Evolutionary conservation across 2,113 vertebrate genomes (phyloP).

Genomic region (Corythaixoides concolor): DNA sequence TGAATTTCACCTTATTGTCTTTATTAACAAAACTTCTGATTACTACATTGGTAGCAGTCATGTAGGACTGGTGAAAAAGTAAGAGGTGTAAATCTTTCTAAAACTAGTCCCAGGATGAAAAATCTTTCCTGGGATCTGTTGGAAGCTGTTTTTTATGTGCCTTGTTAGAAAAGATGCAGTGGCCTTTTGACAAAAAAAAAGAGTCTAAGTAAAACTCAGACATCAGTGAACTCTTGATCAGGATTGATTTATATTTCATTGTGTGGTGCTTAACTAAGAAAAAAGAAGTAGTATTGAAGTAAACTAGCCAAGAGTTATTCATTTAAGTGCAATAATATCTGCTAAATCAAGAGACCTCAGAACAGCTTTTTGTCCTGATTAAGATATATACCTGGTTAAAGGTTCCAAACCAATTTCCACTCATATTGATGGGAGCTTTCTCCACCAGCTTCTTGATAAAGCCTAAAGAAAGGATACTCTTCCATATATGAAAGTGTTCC

Average conservation of each 20-base stretch:
- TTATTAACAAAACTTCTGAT: background rate
- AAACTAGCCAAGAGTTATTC: conserved; percentile 11
- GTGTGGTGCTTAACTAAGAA: conserved; percentile 18
- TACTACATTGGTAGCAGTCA: background rate
- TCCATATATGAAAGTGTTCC: background rate
- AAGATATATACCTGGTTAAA: background rate
- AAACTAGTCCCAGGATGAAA: background rate
- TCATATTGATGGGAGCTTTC: conserved; percentile 5
- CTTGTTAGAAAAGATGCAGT: background rate
- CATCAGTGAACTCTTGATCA: conserved; percentile 24
- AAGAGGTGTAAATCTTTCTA: background rate
- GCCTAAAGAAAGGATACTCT: background rate
- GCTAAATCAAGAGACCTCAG: background rate
- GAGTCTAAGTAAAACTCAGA: conserved; percentile 33
- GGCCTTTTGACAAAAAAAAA: conserved; percentile 26
- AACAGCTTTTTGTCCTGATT: conserved; percentile 37
- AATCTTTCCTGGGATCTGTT: background rate
- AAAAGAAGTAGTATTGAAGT: background rate
- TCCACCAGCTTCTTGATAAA: background rate
- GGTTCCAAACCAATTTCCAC: background rate
- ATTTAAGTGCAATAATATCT: conserved; percentile 38
- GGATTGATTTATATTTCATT: conserved; percentile 35
- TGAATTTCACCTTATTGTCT: background rate
- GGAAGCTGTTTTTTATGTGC: background rate
- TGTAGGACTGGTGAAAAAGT: background rate